Base-by-base conservation (phyloP, 1,140 invertebrate genomes). In the Fopius arisanus region DNA sequence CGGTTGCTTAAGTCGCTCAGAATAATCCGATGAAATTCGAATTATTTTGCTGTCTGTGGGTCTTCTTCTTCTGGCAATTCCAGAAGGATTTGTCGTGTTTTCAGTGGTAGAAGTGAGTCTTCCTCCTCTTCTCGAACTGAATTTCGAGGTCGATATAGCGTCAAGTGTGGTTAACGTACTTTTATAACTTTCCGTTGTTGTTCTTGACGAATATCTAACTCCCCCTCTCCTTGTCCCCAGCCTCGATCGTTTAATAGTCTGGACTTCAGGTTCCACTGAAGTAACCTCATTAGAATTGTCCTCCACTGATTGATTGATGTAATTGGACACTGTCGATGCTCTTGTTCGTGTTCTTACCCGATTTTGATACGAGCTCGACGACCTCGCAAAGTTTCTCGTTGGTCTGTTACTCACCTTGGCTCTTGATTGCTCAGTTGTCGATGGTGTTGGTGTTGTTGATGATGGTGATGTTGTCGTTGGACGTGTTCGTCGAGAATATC, bases 321-420 rank as follows among this genome's bases (percentile, higher is more conserved):
- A 78, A 26, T 74, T 65, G 40, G 75, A 78, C 21, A 78, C 72
- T 40, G 28, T 67, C 71, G 79, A 75, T 77, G 77, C 72, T 76
- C 77, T 82, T 62, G 82, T 75, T 66, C 81, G 83, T 66, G 77
- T 79, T 76, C 82, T 85, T 81, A 72, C 75, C 72, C 82, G 80
- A 70, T 80, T 80, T 78, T 78, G 75, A 54, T 65, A 67, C 76
- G 79, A 63, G 78, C 75, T 82, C 75, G 84, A 81, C 77, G 85
- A 82, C 81, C 88, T 87, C 80, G 86, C 82, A 79, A 81, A 77
- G 80, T 86, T 86, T 84, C 84, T 86, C 70, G 84, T 80, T 33
- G 83, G 73, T 77, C 70, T 75, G 68, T 82, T 87, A 84, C 87
- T 88, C 86, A 87, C 87, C 86, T 88, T 88, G 70, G 79, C 26